Evolutionary conservation across 2,797 vertebrate genomes (phyloP).

Genomic region (Knipowitschia caucasica): DNA sequence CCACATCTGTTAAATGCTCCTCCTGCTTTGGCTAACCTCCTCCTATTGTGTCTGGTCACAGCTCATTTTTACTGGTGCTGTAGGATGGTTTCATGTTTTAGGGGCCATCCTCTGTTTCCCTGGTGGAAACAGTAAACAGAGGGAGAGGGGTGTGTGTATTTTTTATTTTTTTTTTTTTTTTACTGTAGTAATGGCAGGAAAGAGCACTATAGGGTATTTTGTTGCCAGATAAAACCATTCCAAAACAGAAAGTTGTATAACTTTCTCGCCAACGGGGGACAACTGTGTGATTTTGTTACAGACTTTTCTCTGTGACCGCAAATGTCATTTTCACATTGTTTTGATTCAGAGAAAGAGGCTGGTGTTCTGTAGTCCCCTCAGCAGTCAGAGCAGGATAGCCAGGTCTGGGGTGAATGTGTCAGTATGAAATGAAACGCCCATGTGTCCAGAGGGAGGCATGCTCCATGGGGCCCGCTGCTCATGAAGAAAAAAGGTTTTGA

Average conservation of each 20-base stretch:
- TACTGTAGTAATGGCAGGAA: conserved; percentile 29
- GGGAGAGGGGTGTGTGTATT: no score
- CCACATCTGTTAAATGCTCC: no score
- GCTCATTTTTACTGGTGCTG: no score
- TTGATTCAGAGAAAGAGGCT: conserved; percentile 49
- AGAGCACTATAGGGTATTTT: conserved; percentile 41
- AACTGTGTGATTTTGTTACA: conserved; percentile 45
- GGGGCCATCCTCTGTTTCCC: no score
- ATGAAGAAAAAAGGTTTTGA: conserved; percentile 62
- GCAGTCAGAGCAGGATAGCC: conserved; percentile 58
- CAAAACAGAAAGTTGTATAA: conserved; percentile 48
- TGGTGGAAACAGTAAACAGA: no score
- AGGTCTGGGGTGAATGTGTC: conserved; percentile 71
- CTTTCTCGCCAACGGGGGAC: conserved; percentile 39
- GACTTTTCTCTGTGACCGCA: conserved; percentile 59
- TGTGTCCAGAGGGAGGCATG: conserved; percentile 61
- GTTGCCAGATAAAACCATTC: conserved; percentile 16
- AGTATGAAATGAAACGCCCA: conserved; percentile 73
- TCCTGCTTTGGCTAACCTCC: no score
- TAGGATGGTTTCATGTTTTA: no score
- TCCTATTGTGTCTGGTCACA: no score
- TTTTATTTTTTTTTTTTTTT: conserved; percentile 46
- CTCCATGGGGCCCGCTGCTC: conserved; percentile 54
- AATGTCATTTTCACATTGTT: conserved; percentile 66
- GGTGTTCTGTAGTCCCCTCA: conserved; percentile 62